Base-by-base conservation (phyloP, 2,888 invertebrate species). In the Campopleginae sp. region DNA sequence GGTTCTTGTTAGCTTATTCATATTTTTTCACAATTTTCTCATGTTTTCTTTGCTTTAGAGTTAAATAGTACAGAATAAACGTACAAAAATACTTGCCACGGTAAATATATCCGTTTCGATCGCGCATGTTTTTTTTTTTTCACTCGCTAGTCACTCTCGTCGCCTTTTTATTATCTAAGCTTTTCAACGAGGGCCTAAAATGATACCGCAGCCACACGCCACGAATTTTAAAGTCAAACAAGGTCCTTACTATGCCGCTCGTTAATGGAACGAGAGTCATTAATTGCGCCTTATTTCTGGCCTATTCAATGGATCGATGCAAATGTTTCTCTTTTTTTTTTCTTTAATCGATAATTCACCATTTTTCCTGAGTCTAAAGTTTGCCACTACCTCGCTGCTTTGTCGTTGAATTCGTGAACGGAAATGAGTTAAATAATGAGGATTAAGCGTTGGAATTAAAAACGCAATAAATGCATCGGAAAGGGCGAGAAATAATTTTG, bases 81-180 rank as follows among this genome's bases (percentile, higher is more conserved):
- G 90, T 92, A 92, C 92, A 92, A 92, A 92, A 92, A 92, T 92
- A 92, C 91, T 92, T 91, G 90, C 89, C 90, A 88, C 90, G 88
- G 90, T 89, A 63, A 80, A 65, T 42, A 58, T 27, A 48, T 82
- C 77, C 84, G 61, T 63, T 23, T 27, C 8, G 80, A 48, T 46
- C 72, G 77, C 79, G 81, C 70, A 84, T 76, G 81, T 87, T 80
- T 72, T 58, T 66, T 87, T 80, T 72, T 58, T 66, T 80, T 82
- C 61, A 83, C 89, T 89, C 89, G 87, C 87, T 90, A 89, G 89
- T 88, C 87, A 86, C 87, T 89, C 88, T 88, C 58, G 58, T 58
- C 27, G 44, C 27, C 54, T 82, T 71, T 68, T 82, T 63, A 51
- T 61, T 79, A 63, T 46, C 58, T 27, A 76, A 82, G 14, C 10